Base-by-base conservation (phyloP, 2,113 vertebrate genomes). In the Otocyon megalotis region DNA sequence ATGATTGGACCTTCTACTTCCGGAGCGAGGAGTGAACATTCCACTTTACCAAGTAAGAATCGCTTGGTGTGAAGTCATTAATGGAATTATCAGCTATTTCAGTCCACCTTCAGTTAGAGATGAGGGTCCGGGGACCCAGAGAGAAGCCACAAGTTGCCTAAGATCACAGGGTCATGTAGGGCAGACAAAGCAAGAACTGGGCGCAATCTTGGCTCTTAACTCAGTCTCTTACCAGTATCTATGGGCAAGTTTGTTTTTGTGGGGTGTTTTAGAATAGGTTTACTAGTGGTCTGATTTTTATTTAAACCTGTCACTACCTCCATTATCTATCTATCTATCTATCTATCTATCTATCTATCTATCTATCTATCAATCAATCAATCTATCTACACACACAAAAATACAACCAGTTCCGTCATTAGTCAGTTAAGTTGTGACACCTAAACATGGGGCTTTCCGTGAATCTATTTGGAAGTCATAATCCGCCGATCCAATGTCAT, bases 1-100 rank as follows among this genome's bases (percentile, higher is more conserved):
- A 48, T 2, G 15, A 12, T 1, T 43, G 65, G 4, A 22, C 3
- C 12, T 5, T 20, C 15, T 48, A 0, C 5, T 56, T 69, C 10
- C 48, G n/a, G 3, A 43, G 35, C 22, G 24, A 58, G 37, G 37
- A 32, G 24, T 30, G 60, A 60, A 19, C 7, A 19, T 17, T 37
- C 15, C 5, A 0, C 71, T 91, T 91, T n/a, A 87, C 60, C 24
- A 62, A 7, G n/a, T 19, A 56, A 43, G 60, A 86, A 63, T 69
- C 56, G 2, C 19, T 16, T 43, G 20, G 20, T 50, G 14, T n/a
- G 65, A 43, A 35, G 24, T 60, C 53, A 14, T n/a, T 28, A 11
- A 15, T 8, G 24, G n/a, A 76, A 50, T 7, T 8, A 20, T 15
- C 2, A 11, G 56, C 19, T 72, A 5, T 67, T 63, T 22, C 2